Percentiles rank a stretch among this genome's conserved stretches.
Conservation (phyloP, 1,140 invertebrate species). For the Leptinotarsa lineolata region DNA sequence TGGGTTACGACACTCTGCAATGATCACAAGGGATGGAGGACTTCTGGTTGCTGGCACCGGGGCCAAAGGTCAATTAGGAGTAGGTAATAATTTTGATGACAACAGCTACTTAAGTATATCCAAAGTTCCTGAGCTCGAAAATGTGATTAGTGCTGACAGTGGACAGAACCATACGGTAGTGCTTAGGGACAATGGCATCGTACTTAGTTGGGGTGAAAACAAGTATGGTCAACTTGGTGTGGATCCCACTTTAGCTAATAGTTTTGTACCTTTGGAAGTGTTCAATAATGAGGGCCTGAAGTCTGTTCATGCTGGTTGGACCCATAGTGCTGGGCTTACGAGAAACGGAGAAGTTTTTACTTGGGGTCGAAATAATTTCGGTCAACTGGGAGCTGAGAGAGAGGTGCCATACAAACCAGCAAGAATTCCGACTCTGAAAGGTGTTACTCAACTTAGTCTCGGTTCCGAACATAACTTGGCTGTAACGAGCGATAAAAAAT, state of each 20-base stretch:
- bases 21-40: slow-evolving; percentile 66
- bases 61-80: slow-evolving; percentile 68
- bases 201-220: slow-evolving; percentile 75
- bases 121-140: slow-evolving; percentile 61
- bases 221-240: slow-evolving; percentile 72
- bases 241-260: slow-evolving; percentile 58
- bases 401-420: slow-evolving; percentile 46
- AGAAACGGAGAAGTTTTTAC: slow-evolving; percentile 64
- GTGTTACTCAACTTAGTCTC: slow-evolving; percentile 64
- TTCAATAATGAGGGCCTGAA: slow-evolving; percentile 54
- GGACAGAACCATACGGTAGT: slow-evolving; percentile 76
- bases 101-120: slow-evolving; percentile 56
- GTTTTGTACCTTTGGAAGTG: slow-evolving; percentile 60
- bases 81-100: slow-evolving; percentile 60
- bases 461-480: slow-evolving; percentile 81
- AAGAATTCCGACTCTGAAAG: slow-evolving; percentile 50
- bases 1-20: slow-evolving; percentile 71
- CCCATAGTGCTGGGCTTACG: slow-evolving; percentile 68
- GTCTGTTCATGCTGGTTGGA: slow-evolving; percentile 72
- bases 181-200: slow-evolving; percentile 61
- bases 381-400: slow-evolving; percentile 65
- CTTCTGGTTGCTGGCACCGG: slow-evolving; percentile 67
- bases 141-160: slow-evolving; percentile 65
- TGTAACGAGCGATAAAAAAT: slow-evolving; percentile 61
- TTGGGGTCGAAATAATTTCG: slow-evolving; percentile 84